Base-by-base conservation (phyloP, 2,888 invertebrate species). In the Brenthis ino region DNA sequence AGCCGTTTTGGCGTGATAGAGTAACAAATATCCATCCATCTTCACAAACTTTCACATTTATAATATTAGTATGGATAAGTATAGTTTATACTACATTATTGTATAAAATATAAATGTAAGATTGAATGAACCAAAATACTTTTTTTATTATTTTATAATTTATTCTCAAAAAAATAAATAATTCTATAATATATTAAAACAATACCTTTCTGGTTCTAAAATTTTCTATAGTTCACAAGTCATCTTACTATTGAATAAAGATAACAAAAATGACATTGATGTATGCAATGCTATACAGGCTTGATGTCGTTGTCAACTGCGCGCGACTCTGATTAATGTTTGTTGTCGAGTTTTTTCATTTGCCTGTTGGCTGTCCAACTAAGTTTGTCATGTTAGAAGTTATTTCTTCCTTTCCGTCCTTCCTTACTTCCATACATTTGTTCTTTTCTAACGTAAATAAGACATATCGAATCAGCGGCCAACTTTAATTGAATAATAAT, bases 221-320 rank as follows among this genome's bases (percentile, higher is more conserved):
- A 33, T 50, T 60, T 50, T 50, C 50, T 60, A n/a, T 50, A 33
- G 28, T 50, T 60, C 60, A 43, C 60, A 60, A 50, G 60, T 60
- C 33, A 33, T 60, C 48, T 50, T 50, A 48, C 60, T 60, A 60
- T 60, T 60, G 60, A 60, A 60, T 60, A 50, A 12, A 63, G 63
- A 63, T 53, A 53, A 63, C 63, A 53, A 63, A 63, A 63, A 53
- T 53, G 51, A 63, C 63, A 37, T 63, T 63, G 53, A 43, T 63
- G 37, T 50, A 63, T 63, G 53, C 63, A 53, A 53, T 53, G 51
- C 53, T 43, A 43, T 53, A 53, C 53, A 13, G 63, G 14, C 53
- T 54, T 51, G 53, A 24, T 63, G 53, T 53, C 51, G 63, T 55
- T 56, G 64, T 55, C 64, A 28, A 47, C 55, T 48, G 50, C 50